Conservation (phyloP, 1,140 invertebrate genomes). For the Meloidogyne chitwoodi region DNA sequence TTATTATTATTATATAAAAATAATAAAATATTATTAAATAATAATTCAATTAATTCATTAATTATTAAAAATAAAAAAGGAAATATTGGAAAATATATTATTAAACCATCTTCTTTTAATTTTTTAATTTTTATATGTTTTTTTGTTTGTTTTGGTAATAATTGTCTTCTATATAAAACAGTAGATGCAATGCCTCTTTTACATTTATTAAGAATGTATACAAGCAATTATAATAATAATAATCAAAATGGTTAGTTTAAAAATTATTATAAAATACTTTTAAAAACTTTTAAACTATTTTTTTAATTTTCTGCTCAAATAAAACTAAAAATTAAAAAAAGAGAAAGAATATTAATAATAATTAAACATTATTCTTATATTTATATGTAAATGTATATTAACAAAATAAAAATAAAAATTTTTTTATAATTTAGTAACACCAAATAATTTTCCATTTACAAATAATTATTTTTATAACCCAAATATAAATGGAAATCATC, state of each 20-base stretch:
- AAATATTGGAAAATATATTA: no score
- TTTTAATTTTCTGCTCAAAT: no score
- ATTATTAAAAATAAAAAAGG: neutral
- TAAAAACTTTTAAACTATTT: no score
- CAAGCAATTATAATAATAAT: neutral
- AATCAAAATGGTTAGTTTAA: neutral
- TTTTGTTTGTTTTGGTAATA: neutral
- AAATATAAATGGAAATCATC: neutral
- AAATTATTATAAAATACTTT: no score
- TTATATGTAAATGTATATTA: no score
- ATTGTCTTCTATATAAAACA: neutral
- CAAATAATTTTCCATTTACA: neutral
- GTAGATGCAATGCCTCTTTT: neutral
- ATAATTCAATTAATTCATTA: neutral
- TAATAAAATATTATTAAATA: neutral
- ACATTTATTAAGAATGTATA: neutral
- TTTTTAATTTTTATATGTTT: neutral
- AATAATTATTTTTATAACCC: neutral
- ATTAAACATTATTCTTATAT: no score
- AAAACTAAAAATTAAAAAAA: no score
- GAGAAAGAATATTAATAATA: no score
- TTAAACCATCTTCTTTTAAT: no score
- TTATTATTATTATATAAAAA: no score
- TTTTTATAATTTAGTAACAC: neutral
- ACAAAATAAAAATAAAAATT: no score